phyloP scores from a whole-genome alignment of 2,888 invertebrate genomes.

The Monochamus alternatus region DNA sequence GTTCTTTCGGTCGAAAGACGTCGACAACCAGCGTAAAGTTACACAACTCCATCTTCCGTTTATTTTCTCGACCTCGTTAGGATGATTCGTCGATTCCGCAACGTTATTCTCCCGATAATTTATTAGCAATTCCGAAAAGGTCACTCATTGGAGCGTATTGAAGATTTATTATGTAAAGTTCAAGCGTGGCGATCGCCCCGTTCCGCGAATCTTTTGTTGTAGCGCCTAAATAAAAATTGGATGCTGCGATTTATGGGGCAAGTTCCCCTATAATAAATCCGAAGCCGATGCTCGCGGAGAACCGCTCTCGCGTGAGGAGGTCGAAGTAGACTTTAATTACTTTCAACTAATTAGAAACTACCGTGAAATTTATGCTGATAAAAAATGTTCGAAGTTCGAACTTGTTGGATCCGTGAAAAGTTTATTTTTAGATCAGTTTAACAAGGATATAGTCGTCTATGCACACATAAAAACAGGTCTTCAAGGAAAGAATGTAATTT shows the following conservation, averaged over 20 bases:
- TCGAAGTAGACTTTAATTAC: neutral
- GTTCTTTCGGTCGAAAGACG: constrained; percentile 12
- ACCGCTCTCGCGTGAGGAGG: constrained; percentile 1
- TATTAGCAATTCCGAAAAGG: constrained; percentile 42
- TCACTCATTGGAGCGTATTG: constrained; percentile 37
- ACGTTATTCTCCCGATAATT: constrained; percentile 29
- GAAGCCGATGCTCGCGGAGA: neutral
- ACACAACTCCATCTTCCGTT: neutral
- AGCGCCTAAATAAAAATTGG: constrained; percentile 11
- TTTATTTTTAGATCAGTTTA: too few relatives aligned
- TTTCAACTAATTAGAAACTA: constrained; percentile 11
- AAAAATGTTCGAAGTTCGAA: too few relatives aligned
- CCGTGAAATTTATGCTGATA: neutral
- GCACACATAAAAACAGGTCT: too few relatives aligned
- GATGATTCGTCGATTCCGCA: constrained; percentile 33
- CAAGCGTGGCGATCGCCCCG: constrained; percentile 17
- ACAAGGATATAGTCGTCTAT: too few relatives aligned
- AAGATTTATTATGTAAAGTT: constrained; percentile 35
- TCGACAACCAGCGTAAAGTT: neutral
- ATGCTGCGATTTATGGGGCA: constrained; percentile 6
- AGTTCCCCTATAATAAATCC: constrained; percentile 21
- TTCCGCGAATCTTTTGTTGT: constrained; percentile 15
- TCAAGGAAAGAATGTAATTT: too few relatives aligned
- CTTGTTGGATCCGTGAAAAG: too few relatives aligned
- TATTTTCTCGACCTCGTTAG: constrained; percentile 10